These are phyloP conservation scores for Seira musarum DNA, from an alignment of 2,888 invertebrate species.

Conservation along the genomic window DNA sequence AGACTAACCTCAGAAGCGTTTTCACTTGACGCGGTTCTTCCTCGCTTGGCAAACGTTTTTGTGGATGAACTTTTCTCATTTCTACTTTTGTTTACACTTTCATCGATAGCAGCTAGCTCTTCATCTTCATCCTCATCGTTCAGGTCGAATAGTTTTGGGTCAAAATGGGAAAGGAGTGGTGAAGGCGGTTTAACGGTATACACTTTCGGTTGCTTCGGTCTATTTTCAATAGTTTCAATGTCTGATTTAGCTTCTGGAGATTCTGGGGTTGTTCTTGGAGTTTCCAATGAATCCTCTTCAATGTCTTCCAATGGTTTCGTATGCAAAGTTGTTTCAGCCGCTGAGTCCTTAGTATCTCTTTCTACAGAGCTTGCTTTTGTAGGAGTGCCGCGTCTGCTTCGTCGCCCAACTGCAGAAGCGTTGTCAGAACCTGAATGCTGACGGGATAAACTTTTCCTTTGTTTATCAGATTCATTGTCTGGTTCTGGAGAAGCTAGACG, in stretches of 20 bases:
- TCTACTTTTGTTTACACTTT: slow-evolving; percentile 21
- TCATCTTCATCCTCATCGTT: slow-evolving; percentile 47
- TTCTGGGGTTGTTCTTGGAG: slow-evolving; percentile 31
- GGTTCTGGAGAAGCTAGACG: slow-evolving; percentile 36
- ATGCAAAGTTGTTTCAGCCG: background rate
- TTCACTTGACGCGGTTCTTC: slow-evolving; percentile 40
- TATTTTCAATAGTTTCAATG: slow-evolving; percentile 15
- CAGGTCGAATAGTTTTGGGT: slow-evolving; percentile 27
- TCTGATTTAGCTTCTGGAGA: slow-evolving; percentile 20
- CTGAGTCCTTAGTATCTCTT: slow-evolving; percentile 5
- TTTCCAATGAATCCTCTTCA: slow-evolving; percentile 27
- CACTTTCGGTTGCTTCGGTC: slow-evolving; percentile 26
- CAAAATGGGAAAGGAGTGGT: slow-evolving; percentile 40
- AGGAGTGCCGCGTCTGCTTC: slow-evolving; percentile 43
- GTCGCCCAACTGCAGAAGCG: slow-evolving; percentile 20
- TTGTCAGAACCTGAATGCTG: slow-evolving; percentile 20
- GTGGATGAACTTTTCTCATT: background rate
- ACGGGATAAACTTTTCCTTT: background rate
- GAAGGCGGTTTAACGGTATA: slow-evolving; percentile 44
- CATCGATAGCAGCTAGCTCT: slow-evolving; percentile 31
- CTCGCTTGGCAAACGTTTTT: slow-evolving; percentile 12
- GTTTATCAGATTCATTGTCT: background rate
- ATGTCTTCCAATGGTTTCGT: slow-evolving; percentile 9
- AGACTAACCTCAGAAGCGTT: slow-evolving; percentile 23
- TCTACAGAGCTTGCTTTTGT: slow-evolving; percentile 31